phyloP scores from a whole-genome alignment of 2,888 invertebrate genomes.

The Stenodema calcarata region DNA sequence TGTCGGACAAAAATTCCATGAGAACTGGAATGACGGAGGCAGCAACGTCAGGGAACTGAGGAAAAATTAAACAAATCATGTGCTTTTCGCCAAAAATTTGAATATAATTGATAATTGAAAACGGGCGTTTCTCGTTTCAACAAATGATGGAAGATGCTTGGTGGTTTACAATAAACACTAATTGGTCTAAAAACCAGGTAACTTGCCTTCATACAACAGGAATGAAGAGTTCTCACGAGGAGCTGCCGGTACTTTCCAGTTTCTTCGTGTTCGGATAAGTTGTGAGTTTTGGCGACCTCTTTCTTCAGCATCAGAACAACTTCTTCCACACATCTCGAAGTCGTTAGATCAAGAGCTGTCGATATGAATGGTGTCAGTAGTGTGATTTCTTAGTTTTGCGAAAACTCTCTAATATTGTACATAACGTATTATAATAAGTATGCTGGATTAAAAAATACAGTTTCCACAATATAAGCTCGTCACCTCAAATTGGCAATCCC shows the following conservation, averaged over 20 bases:
- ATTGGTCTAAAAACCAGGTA: neutral
- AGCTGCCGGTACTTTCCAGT: conserved; percentile 94
- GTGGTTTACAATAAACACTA: too few relatives aligned
- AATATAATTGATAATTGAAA: too few relatives aligned
- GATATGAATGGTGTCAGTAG: neutral
- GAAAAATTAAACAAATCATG: too few relatives aligned
- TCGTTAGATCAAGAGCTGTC: conserved; percentile 82
- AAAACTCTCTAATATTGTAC: too few relatives aligned
- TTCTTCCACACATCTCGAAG: conserved; percentile 92
- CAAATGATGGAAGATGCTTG: too few relatives aligned
- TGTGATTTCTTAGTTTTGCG: too few relatives aligned
- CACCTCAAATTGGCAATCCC: too few relatives aligned
- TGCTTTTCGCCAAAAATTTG: too few relatives aligned
- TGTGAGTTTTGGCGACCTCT: conserved; percentile 88
- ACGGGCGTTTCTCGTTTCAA: too few relatives aligned
- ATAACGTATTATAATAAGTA: too few relatives aligned
- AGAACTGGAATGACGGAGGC: conserved; percentile 91
- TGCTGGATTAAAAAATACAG: too few relatives aligned
- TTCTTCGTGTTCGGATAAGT: conserved; percentile 89
- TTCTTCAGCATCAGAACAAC: conserved; percentile 92
- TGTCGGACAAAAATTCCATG: conserved; percentile 90
- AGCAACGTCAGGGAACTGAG: conserved; percentile 89
- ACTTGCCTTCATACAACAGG: conserved; percentile 82
- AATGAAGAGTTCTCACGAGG: conserved; percentile 91
- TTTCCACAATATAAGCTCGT: too few relatives aligned